phyloP scores from a whole-genome alignment of 2,113 vertebrate genomes.

The Riparia riparia region DNA sequence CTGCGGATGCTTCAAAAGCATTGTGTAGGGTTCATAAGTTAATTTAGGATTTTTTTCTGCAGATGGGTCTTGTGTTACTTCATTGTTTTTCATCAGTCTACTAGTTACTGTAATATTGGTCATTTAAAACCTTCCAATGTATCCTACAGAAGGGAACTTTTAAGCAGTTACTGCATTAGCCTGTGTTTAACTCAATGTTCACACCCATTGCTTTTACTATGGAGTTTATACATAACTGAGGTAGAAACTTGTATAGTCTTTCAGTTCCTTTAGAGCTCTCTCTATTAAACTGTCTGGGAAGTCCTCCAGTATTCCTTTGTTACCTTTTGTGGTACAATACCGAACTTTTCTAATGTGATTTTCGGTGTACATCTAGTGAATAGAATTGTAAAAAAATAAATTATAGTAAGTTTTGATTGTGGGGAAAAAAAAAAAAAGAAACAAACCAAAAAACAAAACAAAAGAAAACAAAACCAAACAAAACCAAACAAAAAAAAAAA shows the following conservation, averaged over 20 bases:
- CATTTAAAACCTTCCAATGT: neutral
- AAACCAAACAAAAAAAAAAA: no score
- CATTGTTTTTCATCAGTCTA: neutral
- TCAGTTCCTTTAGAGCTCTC: neutral
- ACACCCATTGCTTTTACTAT: neutral
- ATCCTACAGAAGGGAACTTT: neutral
- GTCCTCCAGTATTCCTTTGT: neutral
- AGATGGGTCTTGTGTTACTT: neutral
- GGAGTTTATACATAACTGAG: neutral
- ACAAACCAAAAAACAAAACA: no score
- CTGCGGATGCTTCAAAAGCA: neutral
- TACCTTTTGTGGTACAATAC: neutral
- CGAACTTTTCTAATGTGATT: neutral
- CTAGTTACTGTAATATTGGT: neutral
- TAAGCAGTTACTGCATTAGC: neutral
- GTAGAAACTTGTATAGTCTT: neutral
- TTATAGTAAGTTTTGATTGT: neutral
- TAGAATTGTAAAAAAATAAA: neutral
- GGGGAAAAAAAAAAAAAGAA: no score
- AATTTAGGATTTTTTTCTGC: neutral
- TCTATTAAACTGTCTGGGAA: neutral
- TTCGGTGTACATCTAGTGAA: neutral
- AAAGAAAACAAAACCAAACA: no score
- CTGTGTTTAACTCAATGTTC: rapidly evolving
- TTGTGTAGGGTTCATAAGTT: neutral